A percentile compares a stretch with the other conserved stretches of the same genome.
These are phyloP conservation scores for Ceratosolen fusciceps DNA, from an alignment of 1,140 invertebrate species.

Conservation along the genomic window DNA sequence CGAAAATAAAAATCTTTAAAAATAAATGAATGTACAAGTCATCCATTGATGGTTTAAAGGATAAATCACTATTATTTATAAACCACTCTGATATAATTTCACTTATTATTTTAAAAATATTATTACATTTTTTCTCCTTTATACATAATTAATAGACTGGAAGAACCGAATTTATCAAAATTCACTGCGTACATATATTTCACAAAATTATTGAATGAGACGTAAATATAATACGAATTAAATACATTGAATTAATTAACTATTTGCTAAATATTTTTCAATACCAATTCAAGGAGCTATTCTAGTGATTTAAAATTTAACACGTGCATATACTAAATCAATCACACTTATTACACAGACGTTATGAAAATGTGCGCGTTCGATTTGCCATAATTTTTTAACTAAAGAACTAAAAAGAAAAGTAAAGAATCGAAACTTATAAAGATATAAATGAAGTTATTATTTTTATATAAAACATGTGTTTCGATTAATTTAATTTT, in stretches of 20 bases:
- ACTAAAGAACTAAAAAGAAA: neutral
- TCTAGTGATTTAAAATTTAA: constrained; percentile 66
- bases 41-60: constrained; percentile 40
- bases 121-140: constrained; percentile 48
- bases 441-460: too few species aligned
- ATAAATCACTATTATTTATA: constrained; percentile 51
- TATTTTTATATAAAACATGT: too few species aligned
- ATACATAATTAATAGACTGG: constrained; percentile 48
- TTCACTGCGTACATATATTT: too few species aligned
- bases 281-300: constrained; percentile 58
- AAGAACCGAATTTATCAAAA: constrained; percentile 46
- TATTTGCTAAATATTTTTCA: constrained; percentile 58
- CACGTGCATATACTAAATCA: constrained; percentile 68
- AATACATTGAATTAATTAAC: constrained; percentile 67
- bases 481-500: too few species aligned
- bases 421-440: too few species aligned
- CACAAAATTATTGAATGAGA: too few species aligned
- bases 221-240: too few species aligned
- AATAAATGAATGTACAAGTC: constrained; percentile 34
- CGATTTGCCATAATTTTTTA: constrained; percentile 22
- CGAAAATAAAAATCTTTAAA: constrained; percentile 34
- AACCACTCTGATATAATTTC: constrained; percentile 41
- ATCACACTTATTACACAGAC: constrained; percentile 51
- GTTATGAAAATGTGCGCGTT: neutral
- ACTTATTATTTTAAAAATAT: constrained; percentile 49